A percentile compares a stretch with the other conserved stretches of the same genome.
Evolutionary conservation across 2,888 invertebrate species (phyloP).

Genomic region (Notocelia uddmanniana): DNA sequence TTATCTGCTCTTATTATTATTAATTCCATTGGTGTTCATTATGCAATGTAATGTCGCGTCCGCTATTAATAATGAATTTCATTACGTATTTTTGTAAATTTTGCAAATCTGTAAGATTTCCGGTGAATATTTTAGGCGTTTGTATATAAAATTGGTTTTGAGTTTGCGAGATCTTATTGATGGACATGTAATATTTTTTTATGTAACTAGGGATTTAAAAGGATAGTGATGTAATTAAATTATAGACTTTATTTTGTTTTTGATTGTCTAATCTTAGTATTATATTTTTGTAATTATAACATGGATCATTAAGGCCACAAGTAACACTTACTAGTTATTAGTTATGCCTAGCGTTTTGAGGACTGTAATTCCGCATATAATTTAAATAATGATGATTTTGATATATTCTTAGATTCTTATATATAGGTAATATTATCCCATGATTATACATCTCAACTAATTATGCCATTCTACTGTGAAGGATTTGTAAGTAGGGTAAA

Average conservation of each 20-base stretch:
- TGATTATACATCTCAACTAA: constrained; percentile 2
- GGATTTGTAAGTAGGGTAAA: constrained; percentile 7
- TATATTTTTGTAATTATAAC: constrained; percentile 50
- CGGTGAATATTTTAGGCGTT: constrained; percentile 30
- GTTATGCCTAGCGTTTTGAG: constrained; percentile 29
- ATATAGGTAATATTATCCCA: background rate
- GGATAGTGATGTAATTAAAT: constrained; percentile 54
- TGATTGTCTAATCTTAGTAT: constrained; percentile 47
- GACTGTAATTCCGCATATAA: constrained; percentile 21
- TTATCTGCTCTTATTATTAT: constrained; percentile 5
- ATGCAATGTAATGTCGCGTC: constrained; percentile 18
- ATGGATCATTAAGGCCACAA: constrained; percentile 42
- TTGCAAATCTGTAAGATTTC: constrained; percentile 29
- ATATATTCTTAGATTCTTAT: background rate
- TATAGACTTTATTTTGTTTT: constrained; percentile 57
- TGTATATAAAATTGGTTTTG: constrained; percentile 36
- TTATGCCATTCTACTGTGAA: constrained; percentile 10
- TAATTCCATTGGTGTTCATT: constrained; percentile 9
- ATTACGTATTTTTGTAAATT: constrained; percentile 33
- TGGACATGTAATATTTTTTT: constrained; percentile 46
- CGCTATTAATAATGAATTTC: constrained; percentile 24
- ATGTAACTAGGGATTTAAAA: constrained; percentile 47
- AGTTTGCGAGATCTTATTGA: constrained; percentile 48
- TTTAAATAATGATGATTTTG: constrained; percentile 21
- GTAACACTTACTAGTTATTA: constrained; percentile 33